Evolutionary conservation across 2,113 vertebrate genomes (phyloP).

Genomic region (Pterocles burchelli): DNA sequence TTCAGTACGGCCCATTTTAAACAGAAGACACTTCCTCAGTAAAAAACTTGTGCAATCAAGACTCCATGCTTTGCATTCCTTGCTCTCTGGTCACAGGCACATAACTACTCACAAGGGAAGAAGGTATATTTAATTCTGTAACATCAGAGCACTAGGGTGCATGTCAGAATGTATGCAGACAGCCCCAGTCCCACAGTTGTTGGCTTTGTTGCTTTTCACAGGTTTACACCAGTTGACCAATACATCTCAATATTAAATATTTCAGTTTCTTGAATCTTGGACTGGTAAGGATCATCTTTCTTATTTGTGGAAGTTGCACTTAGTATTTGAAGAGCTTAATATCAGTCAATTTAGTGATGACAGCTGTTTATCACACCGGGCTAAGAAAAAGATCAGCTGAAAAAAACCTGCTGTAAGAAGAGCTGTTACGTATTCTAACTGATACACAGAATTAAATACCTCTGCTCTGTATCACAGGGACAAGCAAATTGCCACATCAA

Average conservation of each 20-base stretch:
- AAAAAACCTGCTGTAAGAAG: not conserved
- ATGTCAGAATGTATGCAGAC: not conserved
- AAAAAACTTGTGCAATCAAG: not conserved
- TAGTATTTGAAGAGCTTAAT: not conserved
- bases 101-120: conserved; percentile 39
- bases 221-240: conserved; percentile 13
- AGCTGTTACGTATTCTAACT: not conserved
- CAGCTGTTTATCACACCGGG: conserved; percentile 6
- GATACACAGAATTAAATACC: not conserved
- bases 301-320: not conserved
- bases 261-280: not conserved
- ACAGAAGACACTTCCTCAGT: not conserved
- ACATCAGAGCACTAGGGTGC: not conserved
- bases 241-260: conserved; percentile 12
- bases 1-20: not conserved
- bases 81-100: conserved; percentile 1
- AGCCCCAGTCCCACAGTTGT: conserved; percentile 17
- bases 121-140: conserved; percentile 19
- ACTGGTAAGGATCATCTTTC: not conserved
- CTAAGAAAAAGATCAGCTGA: conserved; percentile 23
- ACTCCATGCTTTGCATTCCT: not conserved
- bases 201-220: conserved; percentile 50
- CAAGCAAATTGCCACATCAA: not conserved
- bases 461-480: not conserved
- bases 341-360: not conserved